Conservation (phyloP, 2,888 invertebrate genomes). For the Metellina segmentata region DNA sequence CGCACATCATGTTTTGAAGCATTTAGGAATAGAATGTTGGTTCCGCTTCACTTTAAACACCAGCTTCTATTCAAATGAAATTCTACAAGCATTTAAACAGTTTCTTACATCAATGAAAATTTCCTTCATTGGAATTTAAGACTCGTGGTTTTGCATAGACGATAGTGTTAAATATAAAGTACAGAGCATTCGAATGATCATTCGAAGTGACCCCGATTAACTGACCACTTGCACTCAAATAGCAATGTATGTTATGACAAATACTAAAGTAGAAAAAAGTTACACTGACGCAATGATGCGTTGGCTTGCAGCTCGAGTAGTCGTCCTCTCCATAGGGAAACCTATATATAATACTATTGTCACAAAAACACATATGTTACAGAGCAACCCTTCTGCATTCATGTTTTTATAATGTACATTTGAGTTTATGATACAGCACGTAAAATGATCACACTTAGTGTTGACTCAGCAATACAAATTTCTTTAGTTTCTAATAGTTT, state of each 20-base stretch:
- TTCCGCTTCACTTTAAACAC: too few relatives aligned
- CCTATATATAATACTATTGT: constrained; percentile 71
- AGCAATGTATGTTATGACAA: constrained; percentile 45
- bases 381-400: neutral
- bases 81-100: too few relatives aligned
- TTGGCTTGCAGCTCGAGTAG: constrained; percentile 67
- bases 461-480: neutral
- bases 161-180: too few relatives aligned
- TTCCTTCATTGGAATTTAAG: too few relatives aligned
- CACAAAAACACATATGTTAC: constrained; percentile 54
- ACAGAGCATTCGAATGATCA: too few relatives aligned
- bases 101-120: too few relatives aligned
- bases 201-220: constrained; percentile 1
- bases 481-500: too few relatives aligned
- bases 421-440: constrained; percentile 39
- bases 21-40: too few relatives aligned
- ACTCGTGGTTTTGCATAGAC: too few relatives aligned
- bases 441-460: constrained; percentile 11
- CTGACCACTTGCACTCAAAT: constrained; percentile 67
- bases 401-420: neutral
- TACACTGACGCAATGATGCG: constrained; percentile 75
- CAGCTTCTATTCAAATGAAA: too few relatives aligned
- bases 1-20: too few relatives aligned
- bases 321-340: constrained; percentile 71
- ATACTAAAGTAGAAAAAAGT: constrained; percentile 70